These are phyloP conservation scores for Deroplatys truncata DNA, from an alignment of 2,888 invertebrate species.

Conservation along the genomic window DNA sequence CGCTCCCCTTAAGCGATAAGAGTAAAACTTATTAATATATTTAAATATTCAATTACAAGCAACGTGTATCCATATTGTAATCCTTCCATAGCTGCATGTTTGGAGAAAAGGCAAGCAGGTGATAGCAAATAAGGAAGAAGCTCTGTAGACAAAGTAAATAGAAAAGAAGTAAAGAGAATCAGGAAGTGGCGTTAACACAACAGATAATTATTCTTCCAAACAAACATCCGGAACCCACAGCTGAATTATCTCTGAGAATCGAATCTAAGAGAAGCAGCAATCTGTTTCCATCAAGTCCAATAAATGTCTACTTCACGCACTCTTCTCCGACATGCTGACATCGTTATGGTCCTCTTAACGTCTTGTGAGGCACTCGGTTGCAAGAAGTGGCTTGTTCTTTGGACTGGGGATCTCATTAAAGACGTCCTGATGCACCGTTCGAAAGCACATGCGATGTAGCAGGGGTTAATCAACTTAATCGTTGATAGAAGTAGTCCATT, in stretches of 20 bases:
- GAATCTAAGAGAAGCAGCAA: neutral
- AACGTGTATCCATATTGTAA: no score
- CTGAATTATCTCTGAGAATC: neutral
- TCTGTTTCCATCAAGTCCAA: neutral
- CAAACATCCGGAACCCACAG: neutral
- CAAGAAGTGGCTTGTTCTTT: neutral
- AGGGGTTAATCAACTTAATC: neutral
- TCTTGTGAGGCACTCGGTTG: neutral
- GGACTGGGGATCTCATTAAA: neutral
- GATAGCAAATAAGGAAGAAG: no score
- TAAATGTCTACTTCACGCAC: neutral
- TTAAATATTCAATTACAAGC: no score
- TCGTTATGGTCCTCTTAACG: neutral
- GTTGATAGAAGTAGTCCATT: neutral
- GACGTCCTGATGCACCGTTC: neutral
- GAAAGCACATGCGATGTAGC: neutral
- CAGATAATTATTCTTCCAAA: neutral
- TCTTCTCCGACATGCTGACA: neutral
- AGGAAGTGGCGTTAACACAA: neutral
- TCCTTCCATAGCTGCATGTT: no score
- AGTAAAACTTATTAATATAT: no score
- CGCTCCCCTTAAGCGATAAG: no score
- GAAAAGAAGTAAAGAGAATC: no score
- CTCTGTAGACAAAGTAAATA: no score
- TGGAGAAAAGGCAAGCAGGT: no score